Evolutionary conservation across 2,888 invertebrate species (phyloP).

Genomic region (Meandrusa payeni): DNA sequence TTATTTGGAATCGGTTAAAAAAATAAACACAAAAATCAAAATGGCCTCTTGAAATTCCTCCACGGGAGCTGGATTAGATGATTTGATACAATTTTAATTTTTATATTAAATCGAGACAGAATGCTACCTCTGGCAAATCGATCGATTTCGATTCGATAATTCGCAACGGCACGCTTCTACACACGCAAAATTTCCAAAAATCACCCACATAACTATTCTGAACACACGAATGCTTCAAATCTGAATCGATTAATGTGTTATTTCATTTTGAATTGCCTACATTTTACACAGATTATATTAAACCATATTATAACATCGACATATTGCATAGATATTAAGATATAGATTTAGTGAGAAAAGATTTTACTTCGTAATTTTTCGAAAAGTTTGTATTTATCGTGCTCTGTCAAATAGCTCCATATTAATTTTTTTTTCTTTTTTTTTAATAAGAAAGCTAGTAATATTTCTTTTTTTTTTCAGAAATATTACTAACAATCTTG

Average conservation of each 20-base stretch:
- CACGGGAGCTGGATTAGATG: constrained; percentile 61
- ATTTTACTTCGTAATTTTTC: too few relatives aligned
- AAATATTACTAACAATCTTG: too few relatives aligned
- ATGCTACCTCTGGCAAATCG: constrained; percentile 56
- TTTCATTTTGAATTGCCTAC: neutral
- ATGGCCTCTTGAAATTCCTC: constrained; percentile 38
- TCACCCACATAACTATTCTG: neutral
- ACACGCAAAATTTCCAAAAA: constrained; percentile 7
- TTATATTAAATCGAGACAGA: constrained; percentile 43
- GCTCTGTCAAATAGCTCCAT: too few relatives aligned
- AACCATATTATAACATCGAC: too few relatives aligned
- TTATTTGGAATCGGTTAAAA: too few relatives aligned
- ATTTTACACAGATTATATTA: too few relatives aligned
- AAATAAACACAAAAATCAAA: neutral
- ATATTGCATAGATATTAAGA: too few relatives aligned
- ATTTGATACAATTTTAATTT: constrained; percentile 30
- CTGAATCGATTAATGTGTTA: constrained; percentile 6
- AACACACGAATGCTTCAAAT: neutral
- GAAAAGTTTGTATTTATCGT: too few relatives aligned
- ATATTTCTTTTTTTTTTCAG: too few relatives aligned
- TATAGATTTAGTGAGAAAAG: too few relatives aligned
- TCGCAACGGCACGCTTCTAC: constrained; percentile 10
- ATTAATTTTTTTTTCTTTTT: too few relatives aligned
- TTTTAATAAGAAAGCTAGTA: too few relatives aligned
- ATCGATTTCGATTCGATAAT: constrained; percentile 38